Evolutionary conservation across 2,113 vertebrate genomes (phyloP).

Genomic region (Marmota flaviventris): DNA sequence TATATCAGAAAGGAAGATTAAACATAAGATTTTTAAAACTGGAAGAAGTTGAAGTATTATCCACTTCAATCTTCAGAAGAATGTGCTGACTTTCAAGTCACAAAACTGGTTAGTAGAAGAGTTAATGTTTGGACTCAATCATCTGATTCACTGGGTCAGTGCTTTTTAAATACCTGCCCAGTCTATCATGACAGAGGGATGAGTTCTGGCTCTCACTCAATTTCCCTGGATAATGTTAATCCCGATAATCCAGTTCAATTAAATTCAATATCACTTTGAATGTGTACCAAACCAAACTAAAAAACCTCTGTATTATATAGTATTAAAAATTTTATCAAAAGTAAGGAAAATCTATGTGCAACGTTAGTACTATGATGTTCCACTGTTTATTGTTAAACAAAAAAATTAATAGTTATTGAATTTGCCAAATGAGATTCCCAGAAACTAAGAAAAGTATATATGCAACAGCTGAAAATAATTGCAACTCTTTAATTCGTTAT

Average conservation of each 20-base stretch:
- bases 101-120: neutral
- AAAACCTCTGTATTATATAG: neutral
- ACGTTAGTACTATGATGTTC: neutral
- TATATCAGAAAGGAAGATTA: neutral
- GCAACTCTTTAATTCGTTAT: neutral
- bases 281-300: neutral
- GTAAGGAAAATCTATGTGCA: neutral
- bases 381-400: neutral
- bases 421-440: neutral
- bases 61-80: neutral
- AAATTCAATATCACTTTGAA: neutral
- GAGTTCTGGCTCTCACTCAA: neutral
- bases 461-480: neutral
- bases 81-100: neutral
- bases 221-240: neutral
- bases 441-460: neutral
- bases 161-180: neutral
- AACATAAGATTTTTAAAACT: neutral
- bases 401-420: slow-evolving; percentile 8
- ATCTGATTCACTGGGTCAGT: neutral
- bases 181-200: neutral
- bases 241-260: neutral
- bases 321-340: slow-evolving; percentile 16
- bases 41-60: neutral
- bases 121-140: neutral